Conservation (phyloP, 2,797 vertebrate species). For the Semotilus atromaculatus region DNA sequence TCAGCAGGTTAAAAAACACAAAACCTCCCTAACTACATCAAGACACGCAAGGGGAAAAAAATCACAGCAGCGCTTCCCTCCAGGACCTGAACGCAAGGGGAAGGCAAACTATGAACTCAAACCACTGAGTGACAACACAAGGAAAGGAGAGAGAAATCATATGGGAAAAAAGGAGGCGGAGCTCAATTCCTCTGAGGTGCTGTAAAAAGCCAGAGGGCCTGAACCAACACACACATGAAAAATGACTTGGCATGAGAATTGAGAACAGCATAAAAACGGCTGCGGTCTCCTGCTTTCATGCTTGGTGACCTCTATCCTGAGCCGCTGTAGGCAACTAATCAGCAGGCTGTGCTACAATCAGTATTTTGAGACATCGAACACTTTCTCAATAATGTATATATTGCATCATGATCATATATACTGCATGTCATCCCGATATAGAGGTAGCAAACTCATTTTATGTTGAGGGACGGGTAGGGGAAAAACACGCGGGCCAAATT, state of each 20-base stretch:
- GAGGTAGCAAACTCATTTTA: slow-evolving; percentile 15
- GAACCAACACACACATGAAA: slow-evolving; percentile 46
- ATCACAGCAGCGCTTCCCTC: background rate
- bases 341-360: slow-evolving; percentile 14
- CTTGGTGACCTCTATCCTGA: background rate
- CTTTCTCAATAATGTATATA: slow-evolving; percentile 35
- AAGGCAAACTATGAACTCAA: too few species aligned
- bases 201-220: slow-evolving; percentile 20
- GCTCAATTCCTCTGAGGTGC: slow-evolving; percentile 37
- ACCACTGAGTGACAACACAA: slow-evolving; percentile 2
- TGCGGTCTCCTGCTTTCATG: background rate
- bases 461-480: background rate
- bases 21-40: slow-evolving; percentile 16
- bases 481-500: background rate
- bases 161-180: background rate
- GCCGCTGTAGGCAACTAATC: slow-evolving; percentile 18
- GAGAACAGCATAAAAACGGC: slow-evolving; percentile 12
- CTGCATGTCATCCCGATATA: background rate
- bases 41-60: slow-evolving; percentile 19
- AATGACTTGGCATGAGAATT: slow-evolving; percentile 38
- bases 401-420: background rate
- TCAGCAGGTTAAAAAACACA: slow-evolving; percentile 41
- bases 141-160: background rate
- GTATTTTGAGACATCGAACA: slow-evolving; percentile 5
- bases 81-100: too few species aligned